Conservation (phyloP, 2,113 vertebrate genomes). For the Cepphus grylle region DNA sequence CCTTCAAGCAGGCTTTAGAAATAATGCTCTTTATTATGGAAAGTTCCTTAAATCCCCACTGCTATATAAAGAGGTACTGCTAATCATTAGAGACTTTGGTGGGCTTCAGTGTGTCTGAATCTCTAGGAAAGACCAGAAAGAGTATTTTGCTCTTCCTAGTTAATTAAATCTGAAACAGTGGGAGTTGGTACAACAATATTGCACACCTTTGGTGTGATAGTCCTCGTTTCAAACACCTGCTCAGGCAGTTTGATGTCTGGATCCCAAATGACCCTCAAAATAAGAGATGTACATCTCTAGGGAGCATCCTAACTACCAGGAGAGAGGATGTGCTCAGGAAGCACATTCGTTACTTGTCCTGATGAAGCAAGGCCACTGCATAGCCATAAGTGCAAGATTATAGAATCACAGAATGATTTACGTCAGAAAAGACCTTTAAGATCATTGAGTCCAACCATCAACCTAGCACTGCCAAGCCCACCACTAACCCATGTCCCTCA, state of each 20-base stretch:
- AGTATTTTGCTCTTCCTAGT: background rate
- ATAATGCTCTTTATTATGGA: background rate
- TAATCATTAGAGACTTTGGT: background rate
- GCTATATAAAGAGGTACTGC: background rate
- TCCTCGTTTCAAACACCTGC: background rate
- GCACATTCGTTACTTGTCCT: background rate
- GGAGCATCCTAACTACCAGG: background rate
- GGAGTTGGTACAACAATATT: background rate
- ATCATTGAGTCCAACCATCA: rapidly evolving
- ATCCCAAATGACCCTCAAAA: background rate
- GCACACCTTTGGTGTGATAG: background rate
- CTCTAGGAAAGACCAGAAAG: background rate
- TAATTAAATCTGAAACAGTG: background rate
- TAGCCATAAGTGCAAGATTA: background rate
- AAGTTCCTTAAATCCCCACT: background rate
- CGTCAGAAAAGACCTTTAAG: background rate
- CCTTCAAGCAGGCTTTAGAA: background rate
- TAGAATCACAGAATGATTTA: background rate
- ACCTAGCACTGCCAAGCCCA: background rate
- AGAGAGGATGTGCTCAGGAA: background rate
- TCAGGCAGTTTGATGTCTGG: background rate
- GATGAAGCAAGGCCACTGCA: background rate
- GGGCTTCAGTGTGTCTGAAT: background rate
- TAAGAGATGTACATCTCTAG: background rate
- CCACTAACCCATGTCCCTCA: background rate